Evolutionary conservation across 2,797 vertebrate genomes (phyloP).

Genomic region (Hypotaenidia okinawae): DNA sequence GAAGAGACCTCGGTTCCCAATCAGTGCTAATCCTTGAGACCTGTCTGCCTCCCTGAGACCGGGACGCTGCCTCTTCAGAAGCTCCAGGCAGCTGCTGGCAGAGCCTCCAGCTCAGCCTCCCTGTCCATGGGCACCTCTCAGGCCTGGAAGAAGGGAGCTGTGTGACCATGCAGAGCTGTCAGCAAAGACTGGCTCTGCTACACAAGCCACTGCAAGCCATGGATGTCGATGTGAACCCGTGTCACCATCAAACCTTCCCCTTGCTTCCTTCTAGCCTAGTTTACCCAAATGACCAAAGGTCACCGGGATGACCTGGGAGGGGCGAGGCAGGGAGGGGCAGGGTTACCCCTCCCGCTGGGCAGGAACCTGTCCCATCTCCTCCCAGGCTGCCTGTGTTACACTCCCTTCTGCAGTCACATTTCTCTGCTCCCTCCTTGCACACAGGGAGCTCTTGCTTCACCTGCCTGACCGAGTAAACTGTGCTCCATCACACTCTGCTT

Average conservation of each 20-base stretch:
- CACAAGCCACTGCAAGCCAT: neutral
- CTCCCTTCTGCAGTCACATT: neutral
- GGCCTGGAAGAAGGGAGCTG: neutral
- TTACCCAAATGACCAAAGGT: too few relatives aligned
- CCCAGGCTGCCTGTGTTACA: neutral
- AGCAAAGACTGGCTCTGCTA: neutral
- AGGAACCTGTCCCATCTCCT: neutral
- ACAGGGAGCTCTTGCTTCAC: neutral
- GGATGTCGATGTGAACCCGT: neutral
- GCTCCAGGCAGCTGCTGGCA: neutral
- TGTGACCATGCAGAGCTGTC: neutral
- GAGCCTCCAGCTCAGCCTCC: neutral
- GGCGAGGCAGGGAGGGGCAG: too few relatives aligned
- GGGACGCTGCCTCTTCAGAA: neutral
- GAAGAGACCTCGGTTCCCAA: neutral
- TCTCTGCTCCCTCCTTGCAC: neutral
- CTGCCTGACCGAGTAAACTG: neutral
- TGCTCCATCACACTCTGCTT: neutral
- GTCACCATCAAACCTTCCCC: neutral
- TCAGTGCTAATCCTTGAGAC: neutral
- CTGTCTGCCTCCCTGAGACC: neutral
- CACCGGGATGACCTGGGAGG: too few relatives aligned
- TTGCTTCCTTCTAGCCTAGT: neutral
- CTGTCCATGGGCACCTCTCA: neutral
- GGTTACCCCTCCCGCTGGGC: neutral